Evolutionary conservation across 1,140 invertebrate genomes (phyloP).

Genomic region (Drosophila parvula): DNA sequence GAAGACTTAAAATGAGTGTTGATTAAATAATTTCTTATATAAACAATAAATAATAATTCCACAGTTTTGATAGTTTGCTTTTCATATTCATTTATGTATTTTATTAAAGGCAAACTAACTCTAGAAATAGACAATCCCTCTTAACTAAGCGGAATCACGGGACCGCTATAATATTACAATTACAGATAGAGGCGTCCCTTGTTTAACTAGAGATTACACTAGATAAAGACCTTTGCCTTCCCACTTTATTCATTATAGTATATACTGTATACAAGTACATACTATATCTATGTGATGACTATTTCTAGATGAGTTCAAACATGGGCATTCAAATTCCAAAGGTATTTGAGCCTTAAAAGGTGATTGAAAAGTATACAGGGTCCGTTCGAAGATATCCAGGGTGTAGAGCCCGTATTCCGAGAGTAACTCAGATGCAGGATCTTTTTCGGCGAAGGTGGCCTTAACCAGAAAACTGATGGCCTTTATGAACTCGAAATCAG

Average conservation of each 20-base stretch:
- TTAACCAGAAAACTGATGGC: conserved; percentile 58
- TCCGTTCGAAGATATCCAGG: conserved; percentile 61
- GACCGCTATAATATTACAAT: neutral
- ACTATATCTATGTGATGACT: too few relatives aligned
- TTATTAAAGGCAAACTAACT: neutral
- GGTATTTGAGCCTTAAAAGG: too few relatives aligned
- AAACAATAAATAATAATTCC: too few relatives aligned
- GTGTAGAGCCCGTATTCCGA: conserved; percentile 56
- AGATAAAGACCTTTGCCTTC: neutral
- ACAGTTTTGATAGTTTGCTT: too few relatives aligned
- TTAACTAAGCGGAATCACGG: neutral
- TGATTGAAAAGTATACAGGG: conserved; percentile 8
- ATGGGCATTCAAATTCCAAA: neutral
- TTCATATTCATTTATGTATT: too few relatives aligned
- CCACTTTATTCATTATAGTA: too few relatives aligned
- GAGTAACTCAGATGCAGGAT: conserved; percentile 48
- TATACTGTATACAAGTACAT: neutral
- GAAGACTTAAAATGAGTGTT: neutral
- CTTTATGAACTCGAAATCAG: conserved; percentile 7
- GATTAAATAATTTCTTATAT: too few relatives aligned
- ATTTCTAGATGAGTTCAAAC: too few relatives aligned
- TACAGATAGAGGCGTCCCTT: neutral
- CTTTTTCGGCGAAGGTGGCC: conserved; percentile 56
- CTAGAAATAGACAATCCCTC: neutral
- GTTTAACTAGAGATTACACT: neutral